Evolutionary conservation across 1,140 invertebrate species (phyloP), one percentile per base, ranked within the genome.

Genomic region (Drosophila orosa): DNA sequence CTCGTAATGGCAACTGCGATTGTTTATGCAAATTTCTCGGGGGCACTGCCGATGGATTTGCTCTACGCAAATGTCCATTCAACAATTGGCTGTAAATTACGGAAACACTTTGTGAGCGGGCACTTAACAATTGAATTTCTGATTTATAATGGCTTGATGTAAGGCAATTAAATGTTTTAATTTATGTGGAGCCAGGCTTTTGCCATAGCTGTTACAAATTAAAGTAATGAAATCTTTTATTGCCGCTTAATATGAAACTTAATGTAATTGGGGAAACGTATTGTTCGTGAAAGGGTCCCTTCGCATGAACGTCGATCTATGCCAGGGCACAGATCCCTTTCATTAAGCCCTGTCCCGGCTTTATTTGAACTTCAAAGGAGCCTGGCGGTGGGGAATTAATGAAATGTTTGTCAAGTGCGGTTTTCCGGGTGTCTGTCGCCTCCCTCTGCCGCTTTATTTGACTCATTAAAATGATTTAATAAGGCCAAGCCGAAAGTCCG

Each of bases 381-480:
- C 33, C 45, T 63, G 71, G 8, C 55, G 24, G 59, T 73, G 60
- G 71, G 59, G 59, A 77, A 83, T 87, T 62, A 73, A 87, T 86
- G 79, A 50, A 76, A 73, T 69, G 77, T 85, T 85, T 75, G 78
- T 76, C 55, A 58, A 81, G 74, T 87, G 74, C 58, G 79, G 58
- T 73, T 83, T 65, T 44, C 40, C 25, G 52, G 50, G 37, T 57
- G 55, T 56, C 39, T 84, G 27, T 25, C 66, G n/a, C 47, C 55
- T 45, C 40, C 6, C 61, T 71, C 50, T 19, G 7, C 15, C 45
- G 44, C 31, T 45, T 73, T 81, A 71, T 80, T 81, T 86, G 68
- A 63, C 82, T 89, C 84, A 87, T 87, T 87, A 80, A 87, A 87
- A 89, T 87, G 83, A 87, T 89, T 83, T 78, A 87, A 83, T 82